Evolutionary conservation across 2,797 vertebrate species (phyloP), one percentile per base, ranked within the genome.

Genomic region (Manis crassicaudata): DNA sequence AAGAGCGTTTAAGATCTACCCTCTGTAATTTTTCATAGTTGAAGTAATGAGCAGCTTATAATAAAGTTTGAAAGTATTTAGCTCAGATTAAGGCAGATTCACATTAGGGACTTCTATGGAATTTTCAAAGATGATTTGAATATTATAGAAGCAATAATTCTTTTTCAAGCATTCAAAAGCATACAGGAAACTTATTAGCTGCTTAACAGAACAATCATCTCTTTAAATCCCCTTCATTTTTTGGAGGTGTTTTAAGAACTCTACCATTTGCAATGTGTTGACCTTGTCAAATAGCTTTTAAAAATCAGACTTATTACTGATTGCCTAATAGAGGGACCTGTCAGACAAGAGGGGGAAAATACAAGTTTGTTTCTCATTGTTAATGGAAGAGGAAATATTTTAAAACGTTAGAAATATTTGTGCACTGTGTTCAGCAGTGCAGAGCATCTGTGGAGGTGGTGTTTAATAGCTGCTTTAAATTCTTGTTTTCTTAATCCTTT

Each of bases 11-110:
- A 88, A 46, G 32, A 83, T 14, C 68, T 86, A 86, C n/a, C 75
- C 13, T 73, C 14, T 73, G n/a, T 63, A 72, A 84, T 87, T 94
- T 77, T 94, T 94, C 25, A 60, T 9, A 81, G 60, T 17, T 92
- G 46, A 91, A 87, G 32, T 52, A 79, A 88, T 56, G 17, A 94
- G 70, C 35, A 95, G 17, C 16, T 88, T 79, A 96, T 76, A 43
- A 77, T 8, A 84, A 12, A 6, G 18, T 46, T 35, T 96, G 75
- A 94, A 92, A 94, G 60, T 95, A 93, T 54, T 94, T 82, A 95
- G 37, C 27, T 92, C 16, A 68, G 70, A 89, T 84, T 83, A 86
- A 93, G 76, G 85, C 18, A 82, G 23, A 62, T 46, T 88, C 50
- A 93, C 3, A 84, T 63, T 5, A 50, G 37, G 27, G 5, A 5